Evolutionary conservation across 1,140 invertebrate genomes (phyloP).

Genomic region (Penaeus japonicus): DNA sequence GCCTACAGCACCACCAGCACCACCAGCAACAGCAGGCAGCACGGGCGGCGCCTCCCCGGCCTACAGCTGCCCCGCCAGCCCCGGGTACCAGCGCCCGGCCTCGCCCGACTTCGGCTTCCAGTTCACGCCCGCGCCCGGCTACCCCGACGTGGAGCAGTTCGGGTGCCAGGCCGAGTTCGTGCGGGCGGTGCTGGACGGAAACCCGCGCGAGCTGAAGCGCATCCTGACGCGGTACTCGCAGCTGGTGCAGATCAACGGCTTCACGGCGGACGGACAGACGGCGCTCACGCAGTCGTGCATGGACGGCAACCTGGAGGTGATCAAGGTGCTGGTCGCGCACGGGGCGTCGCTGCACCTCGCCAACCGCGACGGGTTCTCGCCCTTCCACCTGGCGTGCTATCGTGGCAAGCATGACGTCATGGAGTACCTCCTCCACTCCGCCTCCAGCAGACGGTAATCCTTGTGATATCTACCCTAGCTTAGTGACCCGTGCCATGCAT

Average conservation of each 20-base stretch:
- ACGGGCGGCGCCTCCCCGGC: not conserved
- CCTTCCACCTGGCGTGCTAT: constrained; percentile 67
- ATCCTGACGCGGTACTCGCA: constrained; percentile 58
- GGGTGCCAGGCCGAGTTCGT: constrained; percentile 56
- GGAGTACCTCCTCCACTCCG: constrained; percentile 50
- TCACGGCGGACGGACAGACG: constrained; percentile 67
- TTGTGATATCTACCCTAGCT: constrained; percentile 23
- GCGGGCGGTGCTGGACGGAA: constrained; percentile 51
- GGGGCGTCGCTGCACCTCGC: constrained; percentile 67
- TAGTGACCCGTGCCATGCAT: constrained; percentile 17
- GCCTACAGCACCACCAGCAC: constrained; percentile 49
- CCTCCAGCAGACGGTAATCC: constrained; percentile 42
- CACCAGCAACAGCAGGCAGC: not conserved
- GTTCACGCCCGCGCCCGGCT: constrained; percentile 31
- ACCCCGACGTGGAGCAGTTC: constrained; percentile 48
- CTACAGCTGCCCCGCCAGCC: constrained; percentile 21
- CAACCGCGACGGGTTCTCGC: constrained; percentile 68
- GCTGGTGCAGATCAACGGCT: constrained; percentile 63
- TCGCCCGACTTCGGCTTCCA: constrained; percentile 50
- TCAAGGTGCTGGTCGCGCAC: constrained; percentile 67
- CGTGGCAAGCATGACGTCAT: constrained; percentile 66
- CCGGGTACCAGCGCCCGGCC: constrained; percentile 41
- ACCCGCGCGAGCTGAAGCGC: constrained; percentile 54
- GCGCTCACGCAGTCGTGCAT: constrained; percentile 67
- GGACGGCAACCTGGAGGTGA: constrained; percentile 68